Conservation (phyloP, 2,888 invertebrate species). For the Nephrocerus scutellatus region DNA sequence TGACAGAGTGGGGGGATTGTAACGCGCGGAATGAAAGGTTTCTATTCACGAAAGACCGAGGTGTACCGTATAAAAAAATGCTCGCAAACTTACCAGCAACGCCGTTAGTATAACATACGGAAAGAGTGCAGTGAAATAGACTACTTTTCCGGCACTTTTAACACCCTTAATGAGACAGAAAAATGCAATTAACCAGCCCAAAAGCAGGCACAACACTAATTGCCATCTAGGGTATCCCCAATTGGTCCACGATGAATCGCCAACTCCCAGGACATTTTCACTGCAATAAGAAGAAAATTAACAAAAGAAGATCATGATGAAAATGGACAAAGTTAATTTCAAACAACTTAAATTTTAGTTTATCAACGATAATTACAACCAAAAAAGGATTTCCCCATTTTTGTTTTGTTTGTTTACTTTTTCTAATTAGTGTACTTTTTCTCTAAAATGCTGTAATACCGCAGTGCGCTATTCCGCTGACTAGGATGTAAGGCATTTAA, state of each 20-base stretch:
- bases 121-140: slow-evolving; percentile 66
- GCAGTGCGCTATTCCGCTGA: no score
- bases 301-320: slow-evolving; percentile 3
- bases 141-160: slow-evolving; percentile 82
- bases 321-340: slow-evolving; percentile 3
- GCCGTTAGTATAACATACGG: slow-evolving; percentile 65
- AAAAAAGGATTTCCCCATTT: slow-evolving; percentile 8
- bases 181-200: slow-evolving; percentile 78
- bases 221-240: slow-evolving; percentile 76
- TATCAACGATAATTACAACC: slow-evolving; percentile 9
- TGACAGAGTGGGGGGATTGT: no score
- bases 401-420: not conserved
- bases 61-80: no score
- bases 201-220: slow-evolving; percentile 66
- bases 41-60: no score
- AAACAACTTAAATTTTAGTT: no score
- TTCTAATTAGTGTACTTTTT: no score
- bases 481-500: no score
- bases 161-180: slow-evolving; percentile 84
- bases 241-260: slow-evolving; percentile 61
- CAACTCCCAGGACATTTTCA: slow-evolving; percentile 68
- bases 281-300: slow-evolving; percentile 49
- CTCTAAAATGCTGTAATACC: no score
- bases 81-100: slow-evolving; percentile 44
- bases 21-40: no score